Conservation (phyloP, 2,797 vertebrate genomes). For the Peromyscus attwateri region DNA sequence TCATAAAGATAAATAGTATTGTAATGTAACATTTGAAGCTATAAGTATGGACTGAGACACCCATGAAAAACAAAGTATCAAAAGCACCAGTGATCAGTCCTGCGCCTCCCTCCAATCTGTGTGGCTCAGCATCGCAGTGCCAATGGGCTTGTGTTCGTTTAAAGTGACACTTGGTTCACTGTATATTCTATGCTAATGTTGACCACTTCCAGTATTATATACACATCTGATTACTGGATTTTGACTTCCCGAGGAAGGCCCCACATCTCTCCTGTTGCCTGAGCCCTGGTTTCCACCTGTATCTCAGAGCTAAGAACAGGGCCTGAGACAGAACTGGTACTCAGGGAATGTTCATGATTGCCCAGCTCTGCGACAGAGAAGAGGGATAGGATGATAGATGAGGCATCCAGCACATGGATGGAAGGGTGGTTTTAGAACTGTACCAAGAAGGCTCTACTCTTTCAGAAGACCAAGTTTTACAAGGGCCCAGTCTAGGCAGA, state of each 20-base stretch:
- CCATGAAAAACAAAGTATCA: not conserved
- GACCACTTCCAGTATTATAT: not conserved
- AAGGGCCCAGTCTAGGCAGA: not conserved
- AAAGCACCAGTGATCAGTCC: not conserved
- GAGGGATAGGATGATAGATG: not conserved
- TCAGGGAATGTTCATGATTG: not conserved
- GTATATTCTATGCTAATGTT: not conserved
- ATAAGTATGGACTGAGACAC: not conserved
- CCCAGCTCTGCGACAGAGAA: not conserved
- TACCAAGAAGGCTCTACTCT: not conserved
- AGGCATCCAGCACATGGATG: not conserved
- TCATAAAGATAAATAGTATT: conserved; percentile 43
- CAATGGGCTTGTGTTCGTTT: not conserved
- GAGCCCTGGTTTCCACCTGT: not conserved
- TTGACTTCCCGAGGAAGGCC: not conserved
- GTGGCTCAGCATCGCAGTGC: not conserved
- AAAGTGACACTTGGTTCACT: not conserved
- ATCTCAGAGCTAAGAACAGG: not conserved
- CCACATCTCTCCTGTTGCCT: not conserved
- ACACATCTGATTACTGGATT: not conserved
- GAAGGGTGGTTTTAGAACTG: not conserved
- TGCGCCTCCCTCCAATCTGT: not conserved
- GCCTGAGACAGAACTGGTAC: not conserved
- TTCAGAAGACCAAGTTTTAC: not conserved
- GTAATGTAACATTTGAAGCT: conserved; percentile 46